These are phyloP conservation scores for Tetragonula clypearis DNA, from an alignment of 1,140 invertebrate genomes.

Conservation along the genomic window DNA sequence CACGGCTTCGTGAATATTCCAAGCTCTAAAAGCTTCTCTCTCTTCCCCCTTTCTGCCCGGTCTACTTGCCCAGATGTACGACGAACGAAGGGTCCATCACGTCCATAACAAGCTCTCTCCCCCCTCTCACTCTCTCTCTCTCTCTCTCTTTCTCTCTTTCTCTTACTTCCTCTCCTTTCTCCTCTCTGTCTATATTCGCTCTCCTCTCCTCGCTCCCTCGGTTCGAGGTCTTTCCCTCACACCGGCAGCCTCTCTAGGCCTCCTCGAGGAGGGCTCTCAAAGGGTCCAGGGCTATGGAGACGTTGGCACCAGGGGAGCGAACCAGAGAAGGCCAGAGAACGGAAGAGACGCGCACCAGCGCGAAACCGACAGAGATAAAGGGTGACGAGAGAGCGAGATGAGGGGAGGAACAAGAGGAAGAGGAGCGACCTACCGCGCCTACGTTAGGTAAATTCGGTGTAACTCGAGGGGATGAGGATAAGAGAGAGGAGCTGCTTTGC, in stretches of 20 bases:
- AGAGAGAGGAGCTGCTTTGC: conserved; percentile 49
- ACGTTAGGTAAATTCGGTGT: conserved; percentile 79
- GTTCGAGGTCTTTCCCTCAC: conserved; percentile 31
- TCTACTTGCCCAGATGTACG: conserved; percentile 65
- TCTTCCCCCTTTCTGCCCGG: conserved; percentile 65
- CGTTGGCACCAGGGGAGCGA: conserved; percentile 64
- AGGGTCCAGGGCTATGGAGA: conserved; percentile 68
- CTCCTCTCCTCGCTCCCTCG: conserved; percentile 13
- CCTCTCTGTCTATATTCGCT: conserved; percentile 5
- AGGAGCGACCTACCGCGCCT: conserved; percentile 70
- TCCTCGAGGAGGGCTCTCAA: conserved; percentile 63
- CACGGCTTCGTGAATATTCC: conserved; percentile 77
- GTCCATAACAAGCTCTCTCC: conserved; percentile 74
- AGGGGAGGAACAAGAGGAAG: conserved; percentile 61
- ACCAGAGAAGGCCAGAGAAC: conserved; percentile 63
- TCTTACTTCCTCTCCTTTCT: not conserved
- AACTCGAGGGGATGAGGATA: conserved; percentile 73
- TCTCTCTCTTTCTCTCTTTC: too few species aligned
- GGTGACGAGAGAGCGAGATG: too few species aligned
- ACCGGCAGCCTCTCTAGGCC: conserved; percentile 57
- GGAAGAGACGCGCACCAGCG: conserved; percentile 50
- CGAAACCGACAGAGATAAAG: conserved; percentile 15
- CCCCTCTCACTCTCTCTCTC: conserved; percentile 56
- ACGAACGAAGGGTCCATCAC: conserved; percentile 77
- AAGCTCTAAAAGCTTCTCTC: conserved; percentile 77